Conservation (phyloP, 2,888 invertebrate species). For the Drosophila mulleri region DNA sequence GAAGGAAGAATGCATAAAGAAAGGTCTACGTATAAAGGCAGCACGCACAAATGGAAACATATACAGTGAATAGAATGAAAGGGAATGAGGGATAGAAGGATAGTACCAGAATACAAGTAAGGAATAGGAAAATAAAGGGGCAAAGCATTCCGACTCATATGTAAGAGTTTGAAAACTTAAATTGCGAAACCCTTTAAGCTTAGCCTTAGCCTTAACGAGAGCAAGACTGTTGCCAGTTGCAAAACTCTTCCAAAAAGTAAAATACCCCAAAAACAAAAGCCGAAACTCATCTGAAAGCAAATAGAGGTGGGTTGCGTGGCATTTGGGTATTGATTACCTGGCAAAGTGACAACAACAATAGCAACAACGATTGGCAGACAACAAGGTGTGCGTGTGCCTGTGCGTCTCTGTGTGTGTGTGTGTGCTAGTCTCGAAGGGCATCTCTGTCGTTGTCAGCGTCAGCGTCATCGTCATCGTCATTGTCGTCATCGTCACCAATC, state of each 20-base stretch:
- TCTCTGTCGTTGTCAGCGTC: conserved; percentile 15
- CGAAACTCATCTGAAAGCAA: conserved; percentile 57
- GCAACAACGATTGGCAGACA: conserved; percentile 2
- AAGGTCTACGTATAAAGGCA: rapidly evolving
- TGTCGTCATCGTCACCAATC: conserved; percentile 49
- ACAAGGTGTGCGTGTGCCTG: conserved; percentile 46
- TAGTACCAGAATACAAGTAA: too few species aligned
- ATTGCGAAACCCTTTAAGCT: background rate
- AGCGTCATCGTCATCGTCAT: background rate
- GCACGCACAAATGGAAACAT: background rate
- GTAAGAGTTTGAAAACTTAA: background rate
- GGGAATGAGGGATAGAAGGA: background rate
- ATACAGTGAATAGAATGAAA: background rate
- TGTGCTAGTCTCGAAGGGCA: conserved; percentile 16
- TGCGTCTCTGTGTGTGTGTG: background rate
- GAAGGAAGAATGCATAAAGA: too few species aligned
- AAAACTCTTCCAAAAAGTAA: background rate
- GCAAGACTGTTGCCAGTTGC: background rate
- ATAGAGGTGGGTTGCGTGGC: conserved; percentile 58
- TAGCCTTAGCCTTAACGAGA: background rate
- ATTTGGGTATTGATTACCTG: conserved; percentile 67
- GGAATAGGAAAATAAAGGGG: too few species aligned
- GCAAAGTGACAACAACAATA: conserved; percentile 22
- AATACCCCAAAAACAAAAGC: background rate
- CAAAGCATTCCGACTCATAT: too few species aligned